Evolutionary conservation across 2,797 vertebrate genomes (phyloP).

Genomic region (Cottoperca gobio): DNA sequence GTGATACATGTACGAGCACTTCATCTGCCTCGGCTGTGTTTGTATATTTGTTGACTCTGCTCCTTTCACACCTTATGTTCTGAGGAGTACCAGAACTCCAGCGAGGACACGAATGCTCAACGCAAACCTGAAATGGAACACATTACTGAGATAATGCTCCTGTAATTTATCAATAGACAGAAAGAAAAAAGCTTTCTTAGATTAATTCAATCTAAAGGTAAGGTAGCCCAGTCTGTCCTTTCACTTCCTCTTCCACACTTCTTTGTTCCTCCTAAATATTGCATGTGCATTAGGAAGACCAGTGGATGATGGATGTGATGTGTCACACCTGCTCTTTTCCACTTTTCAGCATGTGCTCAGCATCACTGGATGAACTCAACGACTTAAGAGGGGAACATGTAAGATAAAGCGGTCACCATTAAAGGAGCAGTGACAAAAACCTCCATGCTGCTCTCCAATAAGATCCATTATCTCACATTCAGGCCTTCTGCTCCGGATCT

Average conservation of each 20-base stretch:
- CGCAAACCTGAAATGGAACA: constrained; percentile 17
- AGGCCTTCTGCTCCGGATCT: not conserved
- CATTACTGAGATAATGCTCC: constrained; percentile 3
- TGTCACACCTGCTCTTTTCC: constrained; percentile 37
- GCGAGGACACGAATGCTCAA: not conserved
- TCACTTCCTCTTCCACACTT: constrained; percentile 17
- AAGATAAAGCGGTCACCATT: not conserved
- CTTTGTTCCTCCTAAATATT: constrained; percentile 53
- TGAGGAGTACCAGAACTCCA: not conserved
- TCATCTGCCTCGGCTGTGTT: not conserved
- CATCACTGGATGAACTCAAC: constrained; percentile 15
- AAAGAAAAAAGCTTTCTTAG: not conserved
- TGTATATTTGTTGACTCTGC: not conserved
- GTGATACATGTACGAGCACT: not conserved
- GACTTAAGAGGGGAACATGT: not conserved
- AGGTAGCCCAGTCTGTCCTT: not conserved
- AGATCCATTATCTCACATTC: not conserved
- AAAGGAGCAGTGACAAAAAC: constrained; percentile 9
- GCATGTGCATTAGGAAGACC: constrained; percentile 40
- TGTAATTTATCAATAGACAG: constrained; percentile 18
- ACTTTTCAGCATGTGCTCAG: constrained; percentile 2
- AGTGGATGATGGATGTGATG: constrained; percentile 40
- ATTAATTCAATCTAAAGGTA: constrained; percentile 6
- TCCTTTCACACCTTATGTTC: not conserved
- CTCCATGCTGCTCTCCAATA: not conserved